Evolutionary conservation across 2,113 vertebrate species (phyloP), one percentile per base, ranked within the genome.

Genomic region (Entelurus aequoreus): DNA sequence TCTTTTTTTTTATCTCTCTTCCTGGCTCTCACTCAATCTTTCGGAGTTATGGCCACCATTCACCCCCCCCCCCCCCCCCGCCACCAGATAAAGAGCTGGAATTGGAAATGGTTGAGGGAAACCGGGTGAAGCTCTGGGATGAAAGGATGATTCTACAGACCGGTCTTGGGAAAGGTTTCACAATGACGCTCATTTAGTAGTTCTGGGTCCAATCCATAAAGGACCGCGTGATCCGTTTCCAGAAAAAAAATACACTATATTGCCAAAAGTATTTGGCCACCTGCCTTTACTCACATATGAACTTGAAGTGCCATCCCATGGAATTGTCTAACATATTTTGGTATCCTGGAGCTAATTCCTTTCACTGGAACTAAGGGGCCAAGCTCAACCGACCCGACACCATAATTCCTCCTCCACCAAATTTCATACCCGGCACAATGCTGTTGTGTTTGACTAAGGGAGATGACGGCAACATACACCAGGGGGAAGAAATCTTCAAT

Each of bases 11-110:
- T 28, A 1, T 28, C 79, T 87, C 38, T 11, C 46, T n/a, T 12
- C 87, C 77, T 81, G 72, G 57, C 65, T 66, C 82, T 86, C 87
- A 82, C 64, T 86, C 70, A 48, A 68, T 80, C 68, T 79, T 46
- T 54, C 35, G 74, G 80, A 84, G 58, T 84, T 84, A 83, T 79
- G 54, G 77, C 61, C 71, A 70, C 63, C 53, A 55, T 68, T 81
- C 68, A 69, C 68, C 60, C 61, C 51, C 62, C 75, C 56, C 19
- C 19, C 19, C 19, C 19, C 19, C 19, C 19, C 19, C 51, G 65
- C 44, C 42, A 65, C 53, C 69, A 74, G 83, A 87, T 75, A 80
- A 82, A 80, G 37, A 67, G 60, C 64, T 48, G 44, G 55, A 81
- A 83, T 75, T 76, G 56, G 66, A 83, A 84, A 83, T 75, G 76